Evolutionary conservation across 2,888 invertebrate species (phyloP), one percentile per base, ranked within the genome.

Genomic region (Acholoe squamosa): DNA sequence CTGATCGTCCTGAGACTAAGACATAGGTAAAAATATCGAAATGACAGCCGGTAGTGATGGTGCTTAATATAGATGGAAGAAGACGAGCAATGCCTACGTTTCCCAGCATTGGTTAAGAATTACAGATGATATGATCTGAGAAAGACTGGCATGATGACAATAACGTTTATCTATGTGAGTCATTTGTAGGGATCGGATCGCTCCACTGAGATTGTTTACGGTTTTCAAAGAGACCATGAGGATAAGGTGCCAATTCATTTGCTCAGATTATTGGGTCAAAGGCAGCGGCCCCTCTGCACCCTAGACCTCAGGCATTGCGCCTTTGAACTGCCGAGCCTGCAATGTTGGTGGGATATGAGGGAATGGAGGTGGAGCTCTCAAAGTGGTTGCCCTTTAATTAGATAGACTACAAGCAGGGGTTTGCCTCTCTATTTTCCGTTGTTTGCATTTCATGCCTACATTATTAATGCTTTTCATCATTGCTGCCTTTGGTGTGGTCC

Each of bases 361-460:
- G 80, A 43, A 22, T 16, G 80, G 76, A 25, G 16, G 76, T 3
- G 25, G 25, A 76, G 76, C 7, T 80, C 33, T 80, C 80, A 80
- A 80, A 80, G 80, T 80, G 80, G 43, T 31, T 43, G 80, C 80
- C 33, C 80, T 34, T 33, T 80, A 80, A 80, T 80, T 80, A 80
- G 34, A n/a, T 80, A 80, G 80, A 80, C 80, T 43, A 80, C 43
- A 19, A 22, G 34, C 34, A 34, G 19, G 43, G 80, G 80, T 80
- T 43, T 43, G 34, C 80, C 71, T 16, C 22, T 34, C 43, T 43
- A n/a, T n/a, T 34, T 33, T 43, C 33, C 34, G 14, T 80, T 76
- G 43, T 80, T 80, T 80, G 33, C 10, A 33, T 80, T 80, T 80
- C 80, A 80, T 43, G 5, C 22, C 80, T 43, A 12, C 80, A 80